These are phyloP conservation scores for Ficedula albicollis DNA, from an alignment of 2,797 vertebrate genomes.

Conservation along the genomic window DNA sequence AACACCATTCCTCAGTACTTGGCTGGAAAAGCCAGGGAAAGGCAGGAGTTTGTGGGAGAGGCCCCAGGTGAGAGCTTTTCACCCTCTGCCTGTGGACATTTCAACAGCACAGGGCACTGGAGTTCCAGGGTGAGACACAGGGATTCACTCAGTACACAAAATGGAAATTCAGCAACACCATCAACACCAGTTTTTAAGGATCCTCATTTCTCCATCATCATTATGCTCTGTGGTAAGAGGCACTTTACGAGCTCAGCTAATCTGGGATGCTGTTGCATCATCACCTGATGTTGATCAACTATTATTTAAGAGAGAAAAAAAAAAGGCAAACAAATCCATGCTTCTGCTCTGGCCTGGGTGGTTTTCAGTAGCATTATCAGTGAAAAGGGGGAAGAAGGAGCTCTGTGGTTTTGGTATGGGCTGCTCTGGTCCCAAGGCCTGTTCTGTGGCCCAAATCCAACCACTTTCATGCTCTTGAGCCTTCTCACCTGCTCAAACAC, in stretches of 20 bases:
- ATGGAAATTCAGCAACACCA: neutral
- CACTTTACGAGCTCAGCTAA: neutral
- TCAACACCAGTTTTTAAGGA: neutral
- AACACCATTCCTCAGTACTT: neutral
- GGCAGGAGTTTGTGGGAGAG: neutral
- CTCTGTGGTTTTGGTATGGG: fast-evolving
- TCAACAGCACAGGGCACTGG: neutral
- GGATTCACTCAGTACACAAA: fast-evolving
- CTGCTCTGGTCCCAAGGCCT: fast-evolving
- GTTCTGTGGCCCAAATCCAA: neutral
- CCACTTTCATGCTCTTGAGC: neutral
- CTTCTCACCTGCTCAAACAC: neutral
- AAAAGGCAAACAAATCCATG: neutral
- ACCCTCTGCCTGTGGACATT: neutral
- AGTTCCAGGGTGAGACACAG: neutral
- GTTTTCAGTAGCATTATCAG: neutral
- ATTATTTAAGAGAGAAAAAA: neutral
- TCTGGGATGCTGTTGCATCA: neutral
- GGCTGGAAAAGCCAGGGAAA: neutral
- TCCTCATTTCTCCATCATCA: neutral
- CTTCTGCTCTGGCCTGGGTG: neutral
- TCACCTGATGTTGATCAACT: neutral
- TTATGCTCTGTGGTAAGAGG: neutral
- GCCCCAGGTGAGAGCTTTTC: neutral
- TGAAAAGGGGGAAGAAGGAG: neutral